phyloP scores from a whole-genome alignment of 2,888 invertebrate genomes.

The Drosophila mayaguana region DNA sequence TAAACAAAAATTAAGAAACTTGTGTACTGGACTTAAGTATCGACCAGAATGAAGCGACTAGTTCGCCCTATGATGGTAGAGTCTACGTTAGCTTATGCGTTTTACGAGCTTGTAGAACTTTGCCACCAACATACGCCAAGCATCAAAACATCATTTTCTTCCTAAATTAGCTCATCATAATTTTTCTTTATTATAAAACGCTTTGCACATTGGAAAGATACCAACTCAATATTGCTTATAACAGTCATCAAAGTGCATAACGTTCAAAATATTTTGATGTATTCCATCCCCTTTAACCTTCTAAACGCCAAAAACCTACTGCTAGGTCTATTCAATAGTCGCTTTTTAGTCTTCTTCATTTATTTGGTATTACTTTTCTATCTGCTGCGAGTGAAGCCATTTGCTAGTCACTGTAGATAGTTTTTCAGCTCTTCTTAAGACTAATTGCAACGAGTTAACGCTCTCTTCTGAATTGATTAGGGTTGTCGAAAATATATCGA shows the following conservation, averaged over 20 bases:
- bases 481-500: too few species aligned
- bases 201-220: too few species aligned
- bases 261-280: not conserved
- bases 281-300: not conserved
- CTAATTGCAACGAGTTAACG: not conserved
- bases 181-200: not conserved
- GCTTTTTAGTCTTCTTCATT: not conserved
- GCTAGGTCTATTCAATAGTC: not conserved
- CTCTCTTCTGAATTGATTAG: not conserved
- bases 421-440: not conserved
- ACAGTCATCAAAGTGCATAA: not conserved
- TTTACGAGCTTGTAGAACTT: conserved; percentile 38
- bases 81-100: conserved; percentile 3
- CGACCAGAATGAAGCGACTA: conserved; percentile 11
- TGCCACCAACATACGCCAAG: conserved; percentile 7
- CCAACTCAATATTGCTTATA: not conserved
- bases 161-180: conserved; percentile 1
- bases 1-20: not conserved
- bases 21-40: conserved; percentile 12
- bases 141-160: conserved; percentile 4
- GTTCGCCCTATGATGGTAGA: conserved; percentile 9
- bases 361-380: not conserved
- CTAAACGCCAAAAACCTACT: not conserved
- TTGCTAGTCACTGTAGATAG: too few species aligned
- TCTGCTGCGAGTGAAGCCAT: too few species aligned